Evolutionary conservation across 2,888 invertebrate genomes (phyloP).

Genomic region (Ferdinandea cuprea): DNA sequence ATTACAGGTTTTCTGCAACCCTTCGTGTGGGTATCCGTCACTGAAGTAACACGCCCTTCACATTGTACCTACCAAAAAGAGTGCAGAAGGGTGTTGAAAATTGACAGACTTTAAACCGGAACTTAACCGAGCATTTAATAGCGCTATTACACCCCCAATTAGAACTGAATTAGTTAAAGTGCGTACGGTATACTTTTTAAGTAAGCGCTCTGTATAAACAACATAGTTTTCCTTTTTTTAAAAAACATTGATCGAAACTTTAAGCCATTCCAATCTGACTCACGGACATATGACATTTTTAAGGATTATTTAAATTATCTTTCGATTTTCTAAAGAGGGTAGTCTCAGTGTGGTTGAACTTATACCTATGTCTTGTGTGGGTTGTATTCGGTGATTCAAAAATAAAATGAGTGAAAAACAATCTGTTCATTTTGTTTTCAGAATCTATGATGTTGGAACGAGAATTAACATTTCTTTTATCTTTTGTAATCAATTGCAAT

Average conservation of each 20-base stretch:
- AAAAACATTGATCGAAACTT: conserved; percentile 41
- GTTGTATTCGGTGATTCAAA: neutral
- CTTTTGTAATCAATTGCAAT: conserved; percentile 21
- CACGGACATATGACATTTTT: conserved; percentile 71
- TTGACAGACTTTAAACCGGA: conserved; percentile 77
- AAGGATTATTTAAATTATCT: conserved; percentile 75
- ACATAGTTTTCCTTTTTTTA: conserved; percentile 10
- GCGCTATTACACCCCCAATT: conserved; percentile 82
- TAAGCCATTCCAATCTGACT: conserved; percentile 49
- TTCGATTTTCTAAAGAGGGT: conserved; percentile 57
- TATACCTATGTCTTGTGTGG: neutral
- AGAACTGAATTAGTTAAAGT: conserved; percentile 78
- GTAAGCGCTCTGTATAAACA: conserved; percentile 23
- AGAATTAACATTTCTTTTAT: conserved; percentile 18
- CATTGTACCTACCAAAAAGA: conserved; percentile 7
- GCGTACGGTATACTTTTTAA: conserved; percentile 45
- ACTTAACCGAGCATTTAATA: conserved; percentile 80
- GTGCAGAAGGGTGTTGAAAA: conserved; percentile 76
- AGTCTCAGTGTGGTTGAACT: conserved; percentile 41
- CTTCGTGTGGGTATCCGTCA: conserved; percentile 57
- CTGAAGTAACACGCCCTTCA: conserved; percentile 27
- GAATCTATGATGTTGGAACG: conserved; percentile 46
- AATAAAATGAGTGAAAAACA: conserved; percentile 46
- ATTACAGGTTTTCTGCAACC: conserved; percentile 71
- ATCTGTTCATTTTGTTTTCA: conserved; percentile 60